Conservation (phyloP, 1,140 invertebrate genomes). For the Macrocentrus cingulum region DNA sequence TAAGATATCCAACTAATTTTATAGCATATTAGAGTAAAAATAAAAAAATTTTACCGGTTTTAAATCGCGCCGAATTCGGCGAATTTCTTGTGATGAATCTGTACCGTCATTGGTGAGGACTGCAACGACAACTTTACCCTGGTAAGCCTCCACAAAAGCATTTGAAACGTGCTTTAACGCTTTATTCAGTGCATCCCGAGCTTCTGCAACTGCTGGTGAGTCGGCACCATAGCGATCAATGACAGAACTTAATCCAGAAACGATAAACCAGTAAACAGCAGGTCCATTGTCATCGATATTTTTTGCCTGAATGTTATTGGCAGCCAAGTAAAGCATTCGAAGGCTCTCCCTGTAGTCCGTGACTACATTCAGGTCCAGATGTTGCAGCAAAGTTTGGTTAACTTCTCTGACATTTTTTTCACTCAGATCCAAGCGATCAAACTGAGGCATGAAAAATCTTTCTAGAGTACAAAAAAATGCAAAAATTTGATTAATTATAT, state of each 20-base stretch:
- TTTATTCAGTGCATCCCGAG: conserved; percentile 65
- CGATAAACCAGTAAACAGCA: conserved; percentile 70
- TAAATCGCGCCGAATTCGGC: conserved; percentile 30
- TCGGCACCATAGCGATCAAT: conserved; percentile 69
- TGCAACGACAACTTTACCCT: conserved; percentile 68
- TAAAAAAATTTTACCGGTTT: conserved; percentile 30
- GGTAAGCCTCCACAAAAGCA: conserved; percentile 68
- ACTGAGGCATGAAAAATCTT: conserved; percentile 50
- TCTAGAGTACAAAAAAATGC: too few species aligned
- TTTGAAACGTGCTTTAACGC: conserved; percentile 61
- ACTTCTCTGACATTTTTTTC: conserved; percentile 59
- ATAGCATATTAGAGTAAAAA: not conserved
- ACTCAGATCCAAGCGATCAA: conserved; percentile 55
- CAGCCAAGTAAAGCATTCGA: conserved; percentile 64
- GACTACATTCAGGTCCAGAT: conserved; percentile 57
- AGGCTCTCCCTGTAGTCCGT: conserved; percentile 66
- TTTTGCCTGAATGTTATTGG: conserved; percentile 60
- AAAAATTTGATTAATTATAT: conserved; percentile 17
- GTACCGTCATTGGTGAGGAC: conserved; percentile 64
- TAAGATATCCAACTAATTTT: conserved; percentile 31
- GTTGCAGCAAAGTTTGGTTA: conserved; percentile 41
- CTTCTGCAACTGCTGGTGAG: conserved; percentile 68
- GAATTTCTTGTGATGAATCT: conserved; percentile 36
- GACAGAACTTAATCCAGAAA: conserved; percentile 65
- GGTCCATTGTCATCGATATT: conserved; percentile 62